Evolutionary conservation across 1,140 invertebrate species (phyloP), one percentile per base, ranked within the genome.

Genomic region (Camponotus pennsylvanicus): DNA sequence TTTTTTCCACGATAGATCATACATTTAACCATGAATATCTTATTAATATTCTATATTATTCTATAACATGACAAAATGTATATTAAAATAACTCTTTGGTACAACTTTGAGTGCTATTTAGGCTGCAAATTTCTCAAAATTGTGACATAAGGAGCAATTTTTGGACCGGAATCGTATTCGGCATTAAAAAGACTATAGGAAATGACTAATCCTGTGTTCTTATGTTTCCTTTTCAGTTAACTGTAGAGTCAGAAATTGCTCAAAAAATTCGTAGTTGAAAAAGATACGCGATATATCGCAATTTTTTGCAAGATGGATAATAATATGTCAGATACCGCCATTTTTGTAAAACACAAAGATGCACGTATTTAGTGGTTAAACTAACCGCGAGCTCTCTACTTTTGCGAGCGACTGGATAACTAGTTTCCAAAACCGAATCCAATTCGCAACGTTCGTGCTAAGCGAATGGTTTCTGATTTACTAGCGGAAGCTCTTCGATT

Each of bases 381-480:
- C 79, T 87, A 85, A 70, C 78, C 86, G 18, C 34, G 15, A 63
- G 21, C 18, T 52, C 3, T 52, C 55, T 37, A 21, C 71, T 88
- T 77, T 34, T 66, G 6, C 15, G 11, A 40, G 27, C 37, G 40
- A 40, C 32, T 61, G 71, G 61, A 75, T 88, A 78, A 90, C 82
- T 86, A 89, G 88, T 90, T 86, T 78, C 71, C 82, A 88, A 88
- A 87, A 75, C 63, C 77, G 86, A 78, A 63, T 69, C 55, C 66
- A 82, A 88, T 86, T 88, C 82, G 77, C 40, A 73, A 83, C 69
- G 75, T 83, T 57, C 79, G 55, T 80, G 32, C 42, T 61, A 63
- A 3, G 11, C 70, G 61, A 78, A 63, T 75, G 69, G 85, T 67
- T 86, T 78, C 77, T 90, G 88, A 90, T 90, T 90, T 90, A 90